Evolutionary conservation across 1,140 invertebrate genomes (phyloP), one percentile per base, ranked within the genome.

Genomic region (Drosophila chauvacae): DNA sequence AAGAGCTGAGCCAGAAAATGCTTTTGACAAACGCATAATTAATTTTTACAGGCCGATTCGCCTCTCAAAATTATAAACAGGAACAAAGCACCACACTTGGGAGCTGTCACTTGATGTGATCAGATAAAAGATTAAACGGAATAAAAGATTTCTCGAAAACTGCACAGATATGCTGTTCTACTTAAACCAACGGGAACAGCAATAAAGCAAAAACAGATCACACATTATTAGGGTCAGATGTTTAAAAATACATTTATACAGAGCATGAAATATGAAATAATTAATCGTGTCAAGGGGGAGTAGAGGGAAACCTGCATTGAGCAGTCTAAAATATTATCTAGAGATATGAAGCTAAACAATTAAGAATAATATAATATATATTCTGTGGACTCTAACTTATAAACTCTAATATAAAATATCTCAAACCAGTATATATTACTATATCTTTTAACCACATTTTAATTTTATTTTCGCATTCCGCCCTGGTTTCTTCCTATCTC

Each of bases 141-240:
- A 55, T 50, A 58, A 28, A 57, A 35, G 20, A 72, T 55, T 37
- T 74, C 16, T 39, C 39, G 33, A 55, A 63, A 70, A 72, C 44
- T 69, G 68, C 63, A 61, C 48, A 42, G 56, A 33, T 50, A 37
- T 48, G 30, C 47, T 57, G 28, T 30, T 50, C 53, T 35, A 50
- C 51, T 14, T 18, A 70, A 69, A 11, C 10, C 18, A 65, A 51
- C 30, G 16, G 58, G 60, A 66, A 51, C 59, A 55, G 65, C 55
- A 18, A 45, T 57, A 28, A 44, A 58, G 53, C 41, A 75, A 18
- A 23, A 74, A 26, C 48, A 41, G 65, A 70, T 57, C 62, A 56
- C 10, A 71, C 48, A 45, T 58, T 78, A 78, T 78, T 78, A 57
- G 75, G 75, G 75, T 71, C 75, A 78, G 42, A 39, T 50, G 51